phyloP scores from a whole-genome alignment of 2,113 vertebrate genomes.

The Empidonax traillii region DNA sequence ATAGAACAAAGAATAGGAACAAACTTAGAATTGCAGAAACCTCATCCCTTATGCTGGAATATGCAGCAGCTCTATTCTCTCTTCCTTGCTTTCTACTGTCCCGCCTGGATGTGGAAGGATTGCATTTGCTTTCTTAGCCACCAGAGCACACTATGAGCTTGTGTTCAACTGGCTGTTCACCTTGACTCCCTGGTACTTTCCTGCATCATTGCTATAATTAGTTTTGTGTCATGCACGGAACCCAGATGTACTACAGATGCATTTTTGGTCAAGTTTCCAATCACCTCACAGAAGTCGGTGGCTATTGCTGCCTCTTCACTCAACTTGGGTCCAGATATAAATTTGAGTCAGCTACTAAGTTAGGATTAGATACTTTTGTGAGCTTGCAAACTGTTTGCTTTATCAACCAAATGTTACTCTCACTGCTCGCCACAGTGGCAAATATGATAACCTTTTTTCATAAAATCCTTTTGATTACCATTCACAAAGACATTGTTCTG shows the following conservation, averaged over 20 bases:
- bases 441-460: background rate
- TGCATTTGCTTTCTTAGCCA: slow-evolving; percentile 40
- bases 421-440: background rate
- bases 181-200: background rate
- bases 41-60: background rate
- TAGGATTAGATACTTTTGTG: background rate
- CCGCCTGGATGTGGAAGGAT: background rate
- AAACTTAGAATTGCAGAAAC: background rate
- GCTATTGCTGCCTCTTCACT: background rate
- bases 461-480: background rate
- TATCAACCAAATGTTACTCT: background rate
- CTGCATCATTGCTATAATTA: background rate
- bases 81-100: background rate
- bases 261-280: background rate
- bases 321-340: background rate
- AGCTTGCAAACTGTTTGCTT: background rate
- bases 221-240: background rate
- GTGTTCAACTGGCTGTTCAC: background rate
- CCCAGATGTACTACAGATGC: background rate
- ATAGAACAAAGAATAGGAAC: background rate
- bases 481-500: background rate
- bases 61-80: background rate
- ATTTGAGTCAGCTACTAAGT: background rate
- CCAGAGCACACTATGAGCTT: slow-evolving; percentile 44
- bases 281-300: background rate